Conservation (phyloP, 2,113 vertebrate species). For the Trochalopteron elliotii region DNA sequence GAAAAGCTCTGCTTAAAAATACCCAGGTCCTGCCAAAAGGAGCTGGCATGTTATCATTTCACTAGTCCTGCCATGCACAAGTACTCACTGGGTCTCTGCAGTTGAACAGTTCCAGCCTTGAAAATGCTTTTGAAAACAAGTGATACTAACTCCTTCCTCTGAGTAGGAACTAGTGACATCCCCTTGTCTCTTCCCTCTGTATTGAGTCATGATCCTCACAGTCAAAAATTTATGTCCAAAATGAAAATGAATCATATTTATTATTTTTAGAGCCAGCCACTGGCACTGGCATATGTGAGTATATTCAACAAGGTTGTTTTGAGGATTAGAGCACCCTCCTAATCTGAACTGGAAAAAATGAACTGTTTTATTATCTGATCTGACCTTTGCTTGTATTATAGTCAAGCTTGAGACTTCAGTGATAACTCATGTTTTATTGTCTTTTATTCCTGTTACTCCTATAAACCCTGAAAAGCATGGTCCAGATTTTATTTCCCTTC, state of each 20-base stretch:
- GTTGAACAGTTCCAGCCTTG: background rate
- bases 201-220: background rate
- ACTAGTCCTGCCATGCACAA: background rate
- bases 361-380: slow-evolving; percentile 6
- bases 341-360: background rate
- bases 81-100: background rate
- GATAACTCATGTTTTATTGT: slow-evolving; percentile 25
- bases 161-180: background rate
- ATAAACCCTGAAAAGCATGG: background rate
- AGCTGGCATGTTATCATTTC: background rate
- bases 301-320: background rate
- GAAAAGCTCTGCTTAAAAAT: background rate
- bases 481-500: background rate
- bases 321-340: background rate
- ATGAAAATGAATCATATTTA: background rate
- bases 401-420: background rate
- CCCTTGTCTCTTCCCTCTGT: background rate
- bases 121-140: background rate
- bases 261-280: background rate
- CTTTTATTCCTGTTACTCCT: background rate
- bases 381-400: background rate
- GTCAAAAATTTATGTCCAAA: background rate
- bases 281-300: background rate
- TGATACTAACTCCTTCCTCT: background rate
- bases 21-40: background rate